Base-by-base conservation (phyloP, 2,797 vertebrate genomes). In the Sebastolobus alascanus region DNA sequence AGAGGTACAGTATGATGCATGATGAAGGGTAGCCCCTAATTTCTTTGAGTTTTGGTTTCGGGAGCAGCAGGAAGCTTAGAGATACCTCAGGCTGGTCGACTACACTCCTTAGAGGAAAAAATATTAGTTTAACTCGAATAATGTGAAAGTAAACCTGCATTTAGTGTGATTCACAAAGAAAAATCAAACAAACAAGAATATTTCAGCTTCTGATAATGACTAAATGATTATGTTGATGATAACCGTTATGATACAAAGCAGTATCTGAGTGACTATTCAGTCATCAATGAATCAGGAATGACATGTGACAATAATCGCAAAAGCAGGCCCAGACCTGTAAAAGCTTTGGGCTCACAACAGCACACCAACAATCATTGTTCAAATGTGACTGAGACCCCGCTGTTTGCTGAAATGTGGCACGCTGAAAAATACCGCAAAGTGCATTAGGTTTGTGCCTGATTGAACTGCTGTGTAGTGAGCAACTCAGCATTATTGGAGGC, bases 401-500 rank as follows among this genome's bases (percentile, higher is more conserved):
- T 38, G 67, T 66, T 68, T 59, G 54, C 61, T 55, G 11, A 82
- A 72, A 87, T 46, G 29, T 40, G 55, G n/a, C 38, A 58, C 25
- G 66, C 13, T 73, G 3, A 65, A 78, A 82, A 70, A 82, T 27
- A 60, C 50, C 3, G 35, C 60, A 33, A 76, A 83, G 66, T 78
- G 69, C 71, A 87, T 61, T 68, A 79, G 63, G 43, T 68, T 70
- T 67, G 76, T 46, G 43, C 60, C 58, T 87, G 86, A 87, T 80
- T 88, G 80, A 90, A 84, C 76, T n/a, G 69, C 79, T 77, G 84
- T 85, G 68, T 63, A 83, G 85, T 87, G 79, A 84, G 88, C 87
- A 82, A 82, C 80, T 92, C 80, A 82, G 90, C 87, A 84, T 86
- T 92, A 93, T 90, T 83, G 77, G 87, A 91, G 89, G 65, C 89